A percentile compares a stretch with the other conserved stretches of the same genome.
Evolutionary conservation across 2,888 invertebrate species (phyloP).

Genomic region (Epinotia nisella): DNA sequence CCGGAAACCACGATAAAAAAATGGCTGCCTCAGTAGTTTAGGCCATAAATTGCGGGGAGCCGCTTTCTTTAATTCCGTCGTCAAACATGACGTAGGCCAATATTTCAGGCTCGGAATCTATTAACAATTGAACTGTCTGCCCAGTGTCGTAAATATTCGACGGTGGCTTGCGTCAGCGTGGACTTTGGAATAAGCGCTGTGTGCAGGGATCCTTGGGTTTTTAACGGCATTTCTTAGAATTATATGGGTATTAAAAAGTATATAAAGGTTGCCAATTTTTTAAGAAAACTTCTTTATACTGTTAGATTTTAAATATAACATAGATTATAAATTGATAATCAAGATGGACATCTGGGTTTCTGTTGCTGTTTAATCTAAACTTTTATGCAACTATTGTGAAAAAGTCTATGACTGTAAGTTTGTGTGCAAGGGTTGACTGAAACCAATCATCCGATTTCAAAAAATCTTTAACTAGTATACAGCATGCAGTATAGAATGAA

Average conservation of each 20-base stretch:
- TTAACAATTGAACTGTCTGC: slow-evolving; percentile 43
- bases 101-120: slow-evolving; percentile 44
- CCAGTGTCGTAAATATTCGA: slow-evolving; percentile 38
- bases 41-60: slow-evolving; percentile 30
- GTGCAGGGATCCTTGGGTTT: neutral
- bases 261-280: neutral
- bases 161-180: slow-evolving; percentile 19
- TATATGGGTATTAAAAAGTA: slow-evolving; percentile 21
- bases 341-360: no score
- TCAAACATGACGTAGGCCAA: slow-evolving; percentile 34
- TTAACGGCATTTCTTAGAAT: slow-evolving; percentile 1
- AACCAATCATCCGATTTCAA: no score
- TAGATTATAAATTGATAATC: neutral
- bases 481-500: no score
- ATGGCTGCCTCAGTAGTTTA: slow-evolving; percentile 18
- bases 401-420: no score
- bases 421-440: no score
- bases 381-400: no score
- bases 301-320: no score
- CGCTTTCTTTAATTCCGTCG: slow-evolving; percentile 37
- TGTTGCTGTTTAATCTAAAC: no score
- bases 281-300: neutral
- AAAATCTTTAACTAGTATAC: no score
- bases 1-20: slow-evolving; percentile 38
- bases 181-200: slow-evolving; percentile 6